These are phyloP conservation scores for Ennomos fuscantarius DNA, from an alignment of 2,888 invertebrate species.

Conservation along the genomic window DNA sequence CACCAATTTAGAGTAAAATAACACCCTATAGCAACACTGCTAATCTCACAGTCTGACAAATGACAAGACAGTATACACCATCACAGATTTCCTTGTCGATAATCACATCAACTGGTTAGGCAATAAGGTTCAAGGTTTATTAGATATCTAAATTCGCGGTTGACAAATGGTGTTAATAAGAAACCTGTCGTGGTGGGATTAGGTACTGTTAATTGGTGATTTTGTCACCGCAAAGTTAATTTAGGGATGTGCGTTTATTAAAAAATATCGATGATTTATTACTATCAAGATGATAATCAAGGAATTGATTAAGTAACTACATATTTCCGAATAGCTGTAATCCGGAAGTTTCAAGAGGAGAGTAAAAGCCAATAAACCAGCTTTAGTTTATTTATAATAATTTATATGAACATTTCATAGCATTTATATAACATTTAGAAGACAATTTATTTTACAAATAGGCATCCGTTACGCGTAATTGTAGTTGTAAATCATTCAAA, in stretches of 20 bases:
- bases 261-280: background rate
- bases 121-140: constrained; percentile 25
- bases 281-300: too few species aligned
- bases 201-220: constrained; percentile 75
- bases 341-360: too few species aligned
- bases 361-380: too few species aligned
- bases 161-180: constrained; percentile 84
- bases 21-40: background rate
- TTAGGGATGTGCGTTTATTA: constrained; percentile 45
- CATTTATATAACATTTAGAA: too few species aligned
- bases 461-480: too few species aligned
- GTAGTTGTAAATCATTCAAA: too few species aligned
- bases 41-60: constrained; percentile 22
- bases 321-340: too few species aligned
- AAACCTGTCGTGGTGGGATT: constrained; percentile 81
- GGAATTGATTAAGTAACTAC: too few species aligned
- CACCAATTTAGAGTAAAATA: background rate
- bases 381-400: too few species aligned
- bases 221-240: constrained; percentile 50
- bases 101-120: background rate
- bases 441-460: too few species aligned
- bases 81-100: background rate
- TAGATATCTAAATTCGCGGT: constrained; percentile 39
- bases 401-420: too few species aligned
- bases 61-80: background rate